phyloP scores from a whole-genome alignment of 2,888 invertebrate species.

The Pseudococcus longispinus region DNA sequence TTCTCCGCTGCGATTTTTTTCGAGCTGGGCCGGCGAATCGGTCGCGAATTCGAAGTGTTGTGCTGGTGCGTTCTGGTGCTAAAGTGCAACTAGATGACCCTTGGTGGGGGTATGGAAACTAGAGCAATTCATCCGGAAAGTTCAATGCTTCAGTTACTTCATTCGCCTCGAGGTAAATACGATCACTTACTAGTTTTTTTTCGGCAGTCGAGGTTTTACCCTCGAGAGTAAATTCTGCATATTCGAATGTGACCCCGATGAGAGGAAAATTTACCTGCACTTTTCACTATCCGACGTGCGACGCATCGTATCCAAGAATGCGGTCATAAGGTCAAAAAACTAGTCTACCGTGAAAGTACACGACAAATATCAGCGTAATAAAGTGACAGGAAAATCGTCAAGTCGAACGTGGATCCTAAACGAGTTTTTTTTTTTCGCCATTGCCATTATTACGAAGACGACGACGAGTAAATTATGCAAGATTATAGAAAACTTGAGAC shows the following conservation, averaged over 20 bases:
- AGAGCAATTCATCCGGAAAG: background rate
- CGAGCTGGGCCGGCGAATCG: background rate
- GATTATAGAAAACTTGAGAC: background rate
- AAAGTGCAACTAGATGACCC: background rate
- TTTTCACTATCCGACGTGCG: background rate
- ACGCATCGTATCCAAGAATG: background rate
- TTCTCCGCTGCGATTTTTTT: too few relatives aligned
- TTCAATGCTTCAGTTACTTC: conserved; percentile 13
- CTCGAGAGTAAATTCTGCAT: background rate
- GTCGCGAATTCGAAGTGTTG: background rate
- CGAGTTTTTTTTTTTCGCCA: conserved; percentile 5
- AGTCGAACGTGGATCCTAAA: conserved; percentile 18
- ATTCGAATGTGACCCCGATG: background rate
- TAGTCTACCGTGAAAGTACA: conserved; percentile 37
- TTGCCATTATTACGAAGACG: background rate
- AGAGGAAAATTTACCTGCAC: conserved; percentile 18
- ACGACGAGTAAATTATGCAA: conserved; percentile 16
- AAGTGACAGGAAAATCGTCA: conserved; percentile 5
- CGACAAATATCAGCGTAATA: background rate
- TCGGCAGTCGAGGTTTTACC: too few relatives aligned
- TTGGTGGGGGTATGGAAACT: conserved; percentile 7
- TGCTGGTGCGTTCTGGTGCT: background rate
- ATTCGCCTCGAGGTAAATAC: conserved; percentile 20
- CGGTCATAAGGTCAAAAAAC: conserved; percentile 35
- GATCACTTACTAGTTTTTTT: background rate